Evolutionary conservation across 2,113 vertebrate genomes (phyloP).

Genomic region (Sminthopsis crassicaudata): DNA sequence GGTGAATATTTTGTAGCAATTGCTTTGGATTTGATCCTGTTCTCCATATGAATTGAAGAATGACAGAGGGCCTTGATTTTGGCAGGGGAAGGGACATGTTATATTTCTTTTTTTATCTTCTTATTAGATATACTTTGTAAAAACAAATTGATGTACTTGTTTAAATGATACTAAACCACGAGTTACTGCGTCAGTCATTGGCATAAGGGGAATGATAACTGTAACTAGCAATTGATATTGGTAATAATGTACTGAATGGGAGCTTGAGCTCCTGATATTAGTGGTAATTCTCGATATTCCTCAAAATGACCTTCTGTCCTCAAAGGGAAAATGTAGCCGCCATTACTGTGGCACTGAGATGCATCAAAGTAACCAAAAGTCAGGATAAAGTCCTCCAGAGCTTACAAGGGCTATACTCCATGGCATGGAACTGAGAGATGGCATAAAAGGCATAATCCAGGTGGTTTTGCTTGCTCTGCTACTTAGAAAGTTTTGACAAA

Average conservation of each 20-base stretch:
- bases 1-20: neutral
- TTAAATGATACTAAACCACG: neutral
- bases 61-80: neutral
- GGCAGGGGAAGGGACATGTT: neutral
- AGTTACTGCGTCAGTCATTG: neutral
- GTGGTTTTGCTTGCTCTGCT: neutral
- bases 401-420: neutral
- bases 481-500: neutral
- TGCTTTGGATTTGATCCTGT: neutral
- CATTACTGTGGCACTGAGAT: neutral
- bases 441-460: too few species aligned
- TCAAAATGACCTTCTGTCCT: neutral
- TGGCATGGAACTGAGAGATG: neutral
- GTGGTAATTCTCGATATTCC: neutral
- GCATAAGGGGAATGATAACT: neutral
- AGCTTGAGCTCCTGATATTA: neutral
- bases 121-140: neutral
- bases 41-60: neutral
- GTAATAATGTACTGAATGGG: neutral
- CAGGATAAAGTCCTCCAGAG: neutral
- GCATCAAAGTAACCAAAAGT: neutral
- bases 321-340: neutral
- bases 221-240: neutral
- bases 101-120: neutral
- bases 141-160: neutral